These are phyloP conservation scores for Epinotia nisella DNA, from an alignment of 2,888 invertebrate genomes.

Conservation along the genomic window DNA sequence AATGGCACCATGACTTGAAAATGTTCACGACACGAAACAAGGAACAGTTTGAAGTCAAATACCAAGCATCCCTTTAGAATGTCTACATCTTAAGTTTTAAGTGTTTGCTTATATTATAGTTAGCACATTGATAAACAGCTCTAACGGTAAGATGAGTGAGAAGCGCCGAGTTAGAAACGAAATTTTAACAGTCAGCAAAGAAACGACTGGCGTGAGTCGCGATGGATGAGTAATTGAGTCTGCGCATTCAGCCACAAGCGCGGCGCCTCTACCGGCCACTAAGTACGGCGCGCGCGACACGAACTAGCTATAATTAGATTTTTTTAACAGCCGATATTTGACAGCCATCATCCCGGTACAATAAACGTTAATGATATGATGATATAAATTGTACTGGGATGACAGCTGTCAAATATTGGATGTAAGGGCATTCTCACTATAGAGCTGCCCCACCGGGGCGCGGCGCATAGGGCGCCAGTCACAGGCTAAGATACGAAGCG, in stretches of 20 bases:
- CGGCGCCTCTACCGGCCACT: slow-evolving; percentile 38
- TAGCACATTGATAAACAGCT: slow-evolving; percentile 62
- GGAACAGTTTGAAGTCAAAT: slow-evolving; percentile 53
- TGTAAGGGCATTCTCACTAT: too few relatives aligned
- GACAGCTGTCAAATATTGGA: too few relatives aligned
- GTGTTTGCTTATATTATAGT: slow-evolving; percentile 53
- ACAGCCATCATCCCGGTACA: too few relatives aligned
- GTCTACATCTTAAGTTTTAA: slow-evolving; percentile 40
- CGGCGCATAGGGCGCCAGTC: slow-evolving; percentile 6
- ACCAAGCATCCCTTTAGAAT: slow-evolving; percentile 55
- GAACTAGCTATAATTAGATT: too few relatives aligned
- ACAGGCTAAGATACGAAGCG: slow-evolving; percentile 56
- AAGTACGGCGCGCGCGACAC: slow-evolving; percentile 23
- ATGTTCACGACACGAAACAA: slow-evolving; percentile 24
- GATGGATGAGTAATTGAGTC: slow-evolving; percentile 48
- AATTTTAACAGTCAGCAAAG: slow-evolving; percentile 55
- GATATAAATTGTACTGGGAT: too few relatives aligned
- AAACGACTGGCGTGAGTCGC: slow-evolving; percentile 55
- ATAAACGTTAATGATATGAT: too few relatives aligned
- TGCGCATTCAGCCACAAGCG: slow-evolving; percentile 49
- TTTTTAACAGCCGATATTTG: too few relatives aligned
- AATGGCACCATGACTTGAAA: slow-evolving; percentile 56
- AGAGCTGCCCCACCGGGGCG: slow-evolving; percentile 44
- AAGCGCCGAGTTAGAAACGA: slow-evolving; percentile 57
- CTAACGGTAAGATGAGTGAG: slow-evolving; percentile 63